A percentile compares a stretch with the other conserved stretches of the same genome.
Conservation (phyloP, 1,140 invertebrate genomes). For the Papilio glaucus region DNA sequence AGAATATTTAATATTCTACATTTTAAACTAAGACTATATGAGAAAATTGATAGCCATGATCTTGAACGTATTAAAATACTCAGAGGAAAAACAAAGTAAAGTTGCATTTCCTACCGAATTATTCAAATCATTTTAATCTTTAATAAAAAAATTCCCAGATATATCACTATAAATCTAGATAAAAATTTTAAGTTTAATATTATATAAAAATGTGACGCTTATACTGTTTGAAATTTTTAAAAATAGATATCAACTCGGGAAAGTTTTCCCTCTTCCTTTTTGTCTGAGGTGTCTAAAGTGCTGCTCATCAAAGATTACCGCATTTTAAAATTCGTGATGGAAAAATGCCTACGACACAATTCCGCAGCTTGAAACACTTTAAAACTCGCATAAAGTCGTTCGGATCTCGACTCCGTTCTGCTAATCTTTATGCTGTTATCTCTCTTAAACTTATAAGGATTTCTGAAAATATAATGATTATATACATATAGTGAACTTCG, state of each 20-base stretch:
- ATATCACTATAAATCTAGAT: too few species aligned
- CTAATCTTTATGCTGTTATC: not conserved
- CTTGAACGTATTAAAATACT: too few species aligned
- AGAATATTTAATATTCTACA: too few species aligned
- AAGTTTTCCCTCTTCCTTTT: conserved; percentile 5
- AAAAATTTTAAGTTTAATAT: too few species aligned
- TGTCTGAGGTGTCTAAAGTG: conserved; percentile 8
- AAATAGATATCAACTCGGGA: not conserved
- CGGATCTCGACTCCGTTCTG: not conserved
- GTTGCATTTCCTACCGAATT: too few species aligned
- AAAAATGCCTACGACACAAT: conserved; percentile 28
- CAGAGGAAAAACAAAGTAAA: too few species aligned
- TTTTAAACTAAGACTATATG: too few species aligned
- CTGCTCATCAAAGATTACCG: conserved; percentile 29
- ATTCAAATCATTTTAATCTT: too few species aligned
- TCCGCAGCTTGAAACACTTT: conserved; percentile 23
- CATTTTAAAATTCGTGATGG: conserved; percentile 31
- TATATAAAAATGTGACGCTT: too few species aligned
- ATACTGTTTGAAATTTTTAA: too few species aligned
- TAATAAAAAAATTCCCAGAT: too few species aligned
- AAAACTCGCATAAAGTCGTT: conserved; percentile 12
- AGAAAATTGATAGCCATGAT: too few species aligned
- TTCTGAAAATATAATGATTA: not conserved
- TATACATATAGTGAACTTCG: not conserved
- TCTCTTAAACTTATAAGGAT: not conserved